These are phyloP conservation scores for Manis crassicaudata DNA, from an alignment of 2,797 vertebrate genomes.

Conservation along the genomic window DNA sequence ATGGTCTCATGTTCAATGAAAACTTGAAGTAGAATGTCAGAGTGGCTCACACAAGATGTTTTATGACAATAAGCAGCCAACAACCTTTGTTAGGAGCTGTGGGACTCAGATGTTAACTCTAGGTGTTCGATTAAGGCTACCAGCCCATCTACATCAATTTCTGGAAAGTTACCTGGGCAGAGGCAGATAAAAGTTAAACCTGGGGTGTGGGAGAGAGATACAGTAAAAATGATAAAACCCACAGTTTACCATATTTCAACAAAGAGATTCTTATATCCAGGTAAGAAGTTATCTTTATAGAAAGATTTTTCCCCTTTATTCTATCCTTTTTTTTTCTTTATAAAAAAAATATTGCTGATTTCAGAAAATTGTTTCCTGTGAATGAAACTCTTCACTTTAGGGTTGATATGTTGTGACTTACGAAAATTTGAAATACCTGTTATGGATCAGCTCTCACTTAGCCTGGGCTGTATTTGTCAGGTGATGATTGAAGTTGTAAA, in stretches of 20 bases:
- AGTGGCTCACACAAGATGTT: conserved; percentile 52
- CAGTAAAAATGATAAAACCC: conserved; percentile 37
- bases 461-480: conserved; percentile 83
- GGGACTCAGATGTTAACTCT: not conserved
- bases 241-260: conserved; percentile 23
- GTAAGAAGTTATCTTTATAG: conserved; percentile 70
- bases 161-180: not conserved
- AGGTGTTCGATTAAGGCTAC: not conserved
- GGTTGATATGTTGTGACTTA: conserved; percentile 88
- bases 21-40: conserved; percentile 63
- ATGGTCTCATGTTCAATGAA: conserved; percentile 50
- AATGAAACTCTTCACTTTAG: conserved; percentile 83
- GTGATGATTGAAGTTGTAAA: conserved; percentile 85
- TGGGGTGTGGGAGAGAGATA: not conserved
- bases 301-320: not conserved
- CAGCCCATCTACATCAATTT: rapidly evolving
- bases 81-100: conserved; percentile 4
- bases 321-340: conserved; percentile 56
- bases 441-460: conserved; percentile 84
- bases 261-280: conserved; percentile 52
- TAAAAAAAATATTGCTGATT: conserved; percentile 81
- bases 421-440: conserved; percentile 89
- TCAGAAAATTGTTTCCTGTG: conserved; percentile 82
- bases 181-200: conserved; percentile 62
- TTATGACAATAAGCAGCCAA: conserved; percentile 60